A percentile compares a stretch with the other conserved stretches of the same genome.
These are phyloP conservation scores for Scytalopus superciliaris DNA, from an alignment of 2,113 vertebrate species.

Conservation along the genomic window DNA sequence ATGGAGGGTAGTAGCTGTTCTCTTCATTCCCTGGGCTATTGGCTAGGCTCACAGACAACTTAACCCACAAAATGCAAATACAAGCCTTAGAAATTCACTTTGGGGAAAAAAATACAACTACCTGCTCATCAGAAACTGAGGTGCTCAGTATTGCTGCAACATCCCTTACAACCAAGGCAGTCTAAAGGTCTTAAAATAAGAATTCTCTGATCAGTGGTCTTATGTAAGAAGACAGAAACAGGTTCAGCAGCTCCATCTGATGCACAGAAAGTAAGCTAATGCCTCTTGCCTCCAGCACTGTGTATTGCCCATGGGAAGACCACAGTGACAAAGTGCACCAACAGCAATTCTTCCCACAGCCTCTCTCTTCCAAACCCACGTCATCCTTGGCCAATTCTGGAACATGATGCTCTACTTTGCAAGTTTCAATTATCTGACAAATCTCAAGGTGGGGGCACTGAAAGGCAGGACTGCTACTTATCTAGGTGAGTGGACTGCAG, in stretches of 20 bases:
- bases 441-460: neutral
- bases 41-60: neutral
- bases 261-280: rapidly evolving
- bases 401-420: neutral
- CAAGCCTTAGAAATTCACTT: neutral
- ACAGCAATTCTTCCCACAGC: neutral
- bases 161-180: neutral
- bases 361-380: neutral
- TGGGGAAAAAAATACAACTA: neutral
- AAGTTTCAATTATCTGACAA: neutral
- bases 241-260: neutral
- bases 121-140: neutral
- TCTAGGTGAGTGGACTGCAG: neutral
- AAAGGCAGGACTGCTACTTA: neutral
- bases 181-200: neutral
- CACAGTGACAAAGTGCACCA: neutral
- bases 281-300: neutral
- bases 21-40: neutral
- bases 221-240: neutral
- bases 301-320: neutral
- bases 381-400: rapidly evolving
- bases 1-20: neutral
- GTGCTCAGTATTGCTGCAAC: neutral
- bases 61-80: neutral
- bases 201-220: neutral